phyloP scores from a whole-genome alignment of 2,797 vertebrate genomes.

The Graptemys geographica region DNA sequence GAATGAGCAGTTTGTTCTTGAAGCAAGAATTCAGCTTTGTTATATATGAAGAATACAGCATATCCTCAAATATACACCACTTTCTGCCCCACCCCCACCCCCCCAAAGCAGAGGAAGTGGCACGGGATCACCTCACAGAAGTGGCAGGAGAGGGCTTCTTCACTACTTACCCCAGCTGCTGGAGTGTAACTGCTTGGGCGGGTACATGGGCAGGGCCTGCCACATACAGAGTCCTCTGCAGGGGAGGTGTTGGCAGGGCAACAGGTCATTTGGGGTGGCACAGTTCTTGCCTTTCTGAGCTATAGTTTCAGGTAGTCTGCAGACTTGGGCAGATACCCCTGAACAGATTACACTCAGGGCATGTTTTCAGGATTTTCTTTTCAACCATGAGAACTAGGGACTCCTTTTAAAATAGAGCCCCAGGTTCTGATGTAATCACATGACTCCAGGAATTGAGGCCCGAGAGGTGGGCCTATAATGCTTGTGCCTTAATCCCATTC shows the following conservation, averaged over 20 bases:
- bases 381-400: neutral
- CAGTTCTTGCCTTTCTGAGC: neutral
- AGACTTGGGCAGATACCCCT: neutral
- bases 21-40: neutral
- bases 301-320: neutral
- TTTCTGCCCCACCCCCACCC: no score
- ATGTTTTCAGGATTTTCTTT: neutral
- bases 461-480: neutral
- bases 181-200: neutral
- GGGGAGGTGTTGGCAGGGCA: neutral
- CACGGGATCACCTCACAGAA: neutral
- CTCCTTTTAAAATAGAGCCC: neutral
- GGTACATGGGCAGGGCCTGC: neutral
- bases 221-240: neutral
- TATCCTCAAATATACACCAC: neutral
- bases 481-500: neutral
- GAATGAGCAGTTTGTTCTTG: neutral
- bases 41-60: neutral
- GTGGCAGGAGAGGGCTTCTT: neutral
- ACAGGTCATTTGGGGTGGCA: neutral
- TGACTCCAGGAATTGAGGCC: neutral
- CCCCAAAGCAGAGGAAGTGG: neutral
- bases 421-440: neutral
- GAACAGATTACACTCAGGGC: neutral
- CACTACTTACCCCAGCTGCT: neutral